A percentile compares a stretch with the other conserved stretches of the same genome.
Evolutionary conservation across 2,113 vertebrate species (phyloP).

Genomic region (Edolisoma coerulescens): DNA sequence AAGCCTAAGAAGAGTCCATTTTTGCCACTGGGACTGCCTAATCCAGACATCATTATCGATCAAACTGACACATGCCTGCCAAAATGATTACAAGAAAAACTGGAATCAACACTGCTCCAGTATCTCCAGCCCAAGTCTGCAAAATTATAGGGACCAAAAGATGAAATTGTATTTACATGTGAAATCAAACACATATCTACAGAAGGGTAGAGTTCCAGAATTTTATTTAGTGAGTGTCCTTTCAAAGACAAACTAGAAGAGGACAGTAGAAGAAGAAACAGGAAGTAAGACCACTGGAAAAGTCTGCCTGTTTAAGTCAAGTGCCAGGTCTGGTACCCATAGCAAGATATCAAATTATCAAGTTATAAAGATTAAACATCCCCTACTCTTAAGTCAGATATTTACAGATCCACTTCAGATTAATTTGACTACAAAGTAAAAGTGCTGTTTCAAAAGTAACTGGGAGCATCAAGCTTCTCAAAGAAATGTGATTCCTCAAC

Average conservation of each 20-base stretch:
- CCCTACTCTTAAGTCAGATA: background rate
- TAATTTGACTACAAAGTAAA: background rate
- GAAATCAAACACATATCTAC: background rate
- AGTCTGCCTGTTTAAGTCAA: background rate
- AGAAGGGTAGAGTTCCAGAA: background rate
- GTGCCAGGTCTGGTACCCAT: background rate
- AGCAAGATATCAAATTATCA: background rate
- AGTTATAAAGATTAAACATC: background rate
- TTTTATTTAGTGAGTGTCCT: background rate
- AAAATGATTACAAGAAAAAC: conserved; percentile 55
- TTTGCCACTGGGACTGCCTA: conserved; percentile 68
- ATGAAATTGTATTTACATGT: background rate
- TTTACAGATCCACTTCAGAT: background rate
- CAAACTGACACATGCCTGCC: conserved; percentile 65
- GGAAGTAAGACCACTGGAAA: background rate
- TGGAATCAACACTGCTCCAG: background rate
- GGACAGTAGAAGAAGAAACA: background rate
- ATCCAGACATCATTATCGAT: conserved; percentile 69
- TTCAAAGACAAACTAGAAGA: background rate
- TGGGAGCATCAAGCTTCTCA: background rate
- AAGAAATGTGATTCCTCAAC: background rate
- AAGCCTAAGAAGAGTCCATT: conserved; percentile 64
- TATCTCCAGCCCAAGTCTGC: background rate
- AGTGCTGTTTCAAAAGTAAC: background rate
- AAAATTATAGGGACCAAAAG: conserved; percentile 3